These are phyloP conservation scores for Cerastis rubricosa DNA, from an alignment of 2,888 invertebrate species.

Conservation along the genomic window DNA sequence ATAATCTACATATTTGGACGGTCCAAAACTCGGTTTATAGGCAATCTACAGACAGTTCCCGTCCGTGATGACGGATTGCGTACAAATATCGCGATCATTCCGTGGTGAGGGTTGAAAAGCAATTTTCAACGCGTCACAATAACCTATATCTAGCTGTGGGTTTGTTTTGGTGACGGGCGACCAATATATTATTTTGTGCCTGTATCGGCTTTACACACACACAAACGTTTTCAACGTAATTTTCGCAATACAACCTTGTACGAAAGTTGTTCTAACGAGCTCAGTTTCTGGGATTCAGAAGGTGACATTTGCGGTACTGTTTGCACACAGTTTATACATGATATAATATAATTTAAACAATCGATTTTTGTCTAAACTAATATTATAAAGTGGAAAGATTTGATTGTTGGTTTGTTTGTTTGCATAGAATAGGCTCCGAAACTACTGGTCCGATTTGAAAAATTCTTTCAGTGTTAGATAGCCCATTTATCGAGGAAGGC, in stretches of 20 bases:
- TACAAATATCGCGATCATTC: conserved; percentile 34
- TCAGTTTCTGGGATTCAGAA: neutral
- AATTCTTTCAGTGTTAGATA: too few relatives aligned
- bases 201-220: neutral
- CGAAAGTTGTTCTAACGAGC: neutral
- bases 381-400: too few relatives aligned
- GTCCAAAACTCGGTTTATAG: conserved; percentile 2
- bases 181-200: conserved; percentile 4
- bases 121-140: conserved; percentile 20
- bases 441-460: too few relatives aligned
- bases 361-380: too few relatives aligned
- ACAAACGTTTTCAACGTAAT: neutral
- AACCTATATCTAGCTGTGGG: neutral
- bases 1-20: conserved; percentile 44
- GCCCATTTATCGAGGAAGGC: too few relatives aligned
- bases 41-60: conserved; percentile 6
- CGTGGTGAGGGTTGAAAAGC: conserved; percentile 9
- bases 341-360: too few relatives aligned
- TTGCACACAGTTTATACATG: neutral
- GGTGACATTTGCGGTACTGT: neutral
- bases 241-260: neutral
- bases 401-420: too few relatives aligned
- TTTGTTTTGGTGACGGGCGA: neutral
- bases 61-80: conserved; percentile 27
- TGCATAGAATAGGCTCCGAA: too few relatives aligned